Conservation (phyloP, 2,888 invertebrate species). For the Platypus cylindrus region DNA sequence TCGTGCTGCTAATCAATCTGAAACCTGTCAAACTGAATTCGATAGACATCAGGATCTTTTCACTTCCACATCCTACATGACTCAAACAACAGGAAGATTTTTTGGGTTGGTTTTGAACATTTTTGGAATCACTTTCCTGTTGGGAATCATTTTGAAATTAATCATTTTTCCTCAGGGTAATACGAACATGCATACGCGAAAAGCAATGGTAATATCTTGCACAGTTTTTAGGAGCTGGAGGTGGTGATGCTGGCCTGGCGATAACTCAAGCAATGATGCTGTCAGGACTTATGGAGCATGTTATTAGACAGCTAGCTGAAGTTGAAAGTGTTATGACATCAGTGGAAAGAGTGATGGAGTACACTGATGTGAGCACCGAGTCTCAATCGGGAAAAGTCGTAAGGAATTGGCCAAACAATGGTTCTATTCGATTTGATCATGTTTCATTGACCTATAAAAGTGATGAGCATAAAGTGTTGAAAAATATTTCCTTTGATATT, state of each 20-base stretch:
- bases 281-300: constrained; percentile 64
- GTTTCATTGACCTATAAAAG: constrained; percentile 60
- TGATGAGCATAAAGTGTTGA: constrained; percentile 50
- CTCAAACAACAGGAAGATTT: constrained; percentile 23
- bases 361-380: constrained; percentile 55
- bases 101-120: constrained; percentile 28
- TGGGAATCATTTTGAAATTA: constrained; percentile 16
- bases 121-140: constrained; percentile 20
- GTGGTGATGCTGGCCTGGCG: constrained; percentile 33
- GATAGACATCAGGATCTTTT: constrained; percentile 30
- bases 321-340: constrained; percentile 70
- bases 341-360: constrained; percentile 79
- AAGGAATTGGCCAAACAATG: constrained; percentile 54
- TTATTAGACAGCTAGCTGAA: constrained; percentile 46
- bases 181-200: no score
- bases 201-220: constrained; percentile 26
- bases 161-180: constrained; percentile 17
- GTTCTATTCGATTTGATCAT: constrained; percentile 51
- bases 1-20: constrained; percentile 27
- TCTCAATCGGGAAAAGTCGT: constrained; percentile 11
- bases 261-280: constrained; percentile 31
- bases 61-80: constrained; percentile 29
- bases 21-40: constrained; percentile 26
- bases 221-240: constrained; percentile 24
- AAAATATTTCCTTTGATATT: constrained; percentile 39